These are phyloP conservation scores for Hirundo rustica DNA, from an alignment of 2,797 vertebrate genomes.

Conservation along the genomic window DNA sequence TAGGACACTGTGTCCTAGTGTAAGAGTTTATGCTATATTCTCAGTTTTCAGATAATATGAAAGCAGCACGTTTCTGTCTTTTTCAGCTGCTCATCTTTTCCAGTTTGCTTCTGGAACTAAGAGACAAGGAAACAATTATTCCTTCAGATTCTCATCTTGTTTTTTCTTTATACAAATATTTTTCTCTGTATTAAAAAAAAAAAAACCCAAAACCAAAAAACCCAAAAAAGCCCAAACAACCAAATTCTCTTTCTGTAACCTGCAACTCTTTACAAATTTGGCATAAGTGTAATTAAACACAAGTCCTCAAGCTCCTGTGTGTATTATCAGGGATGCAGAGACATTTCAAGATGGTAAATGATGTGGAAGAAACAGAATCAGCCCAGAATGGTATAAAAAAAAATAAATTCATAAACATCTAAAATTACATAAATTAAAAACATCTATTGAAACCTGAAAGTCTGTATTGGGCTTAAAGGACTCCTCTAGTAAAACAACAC, in stretches of 20 bases:
- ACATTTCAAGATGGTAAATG: neutral
- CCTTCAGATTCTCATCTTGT: neutral
- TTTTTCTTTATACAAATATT: neutral
- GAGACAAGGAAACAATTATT: neutral
- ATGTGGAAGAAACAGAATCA: neutral
- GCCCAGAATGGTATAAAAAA: neutral
- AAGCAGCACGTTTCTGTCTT: neutral
- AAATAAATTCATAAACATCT: neutral
- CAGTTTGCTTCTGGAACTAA: neutral
- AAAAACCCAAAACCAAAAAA: neutral
- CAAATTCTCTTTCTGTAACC: neutral
- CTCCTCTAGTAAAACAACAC: neutral
- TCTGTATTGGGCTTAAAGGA: neutral
- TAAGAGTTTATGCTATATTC: neutral
- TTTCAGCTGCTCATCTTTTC: neutral
- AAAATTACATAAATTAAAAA: neutral
- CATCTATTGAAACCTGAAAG: neutral
- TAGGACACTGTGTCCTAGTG: neutral
- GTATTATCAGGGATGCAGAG: neutral
- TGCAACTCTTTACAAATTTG: neutral
- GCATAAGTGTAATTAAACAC: neutral
- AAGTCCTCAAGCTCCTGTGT: neutral
- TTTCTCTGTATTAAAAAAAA: neutral
- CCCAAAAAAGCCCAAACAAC: no score
- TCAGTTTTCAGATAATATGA: neutral